phyloP scores from a whole-genome alignment of 64 coral and sea anemone genomes.

The Montipora foliosa region DNA sequence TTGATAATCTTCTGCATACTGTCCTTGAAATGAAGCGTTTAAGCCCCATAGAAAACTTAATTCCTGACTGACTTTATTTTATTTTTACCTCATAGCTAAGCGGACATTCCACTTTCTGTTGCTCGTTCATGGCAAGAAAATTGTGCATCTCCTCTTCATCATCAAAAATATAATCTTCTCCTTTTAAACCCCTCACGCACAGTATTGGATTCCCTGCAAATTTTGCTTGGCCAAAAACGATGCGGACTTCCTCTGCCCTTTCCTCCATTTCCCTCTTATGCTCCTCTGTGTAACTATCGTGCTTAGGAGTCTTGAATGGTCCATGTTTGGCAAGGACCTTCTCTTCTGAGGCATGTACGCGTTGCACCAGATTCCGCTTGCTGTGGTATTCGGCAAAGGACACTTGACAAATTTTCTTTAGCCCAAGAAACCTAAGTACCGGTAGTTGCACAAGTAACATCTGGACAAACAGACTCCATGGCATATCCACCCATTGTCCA shows the following conservation, averaged over 20 bases:
- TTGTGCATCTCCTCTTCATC: constrained; percentile 5
- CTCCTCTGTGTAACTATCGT: not conserved
- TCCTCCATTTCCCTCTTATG: constrained; percentile 30
- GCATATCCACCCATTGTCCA: constrained; percentile 61
- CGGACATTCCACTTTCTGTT: constrained; percentile 25
- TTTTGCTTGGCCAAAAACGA: not conserved
- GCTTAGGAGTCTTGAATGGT: not conserved
- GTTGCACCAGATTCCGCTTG: not conserved
- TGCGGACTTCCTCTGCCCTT: constrained; percentile 1
- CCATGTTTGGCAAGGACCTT: not conserved
- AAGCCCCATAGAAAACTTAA: constrained; percentile 19
- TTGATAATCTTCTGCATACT: constrained; percentile 46
- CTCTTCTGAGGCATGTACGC: constrained; percentile 7
- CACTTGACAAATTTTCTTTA: not conserved
- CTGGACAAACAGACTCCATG: constrained; percentile 23
- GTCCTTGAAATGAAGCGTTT: constrained; percentile 9
- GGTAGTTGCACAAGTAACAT: constrained; percentile 34
- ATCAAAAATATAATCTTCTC: not conserved
- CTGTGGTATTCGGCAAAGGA: constrained; percentile 46
- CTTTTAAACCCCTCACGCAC: not conserved
- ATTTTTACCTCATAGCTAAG: not conserved
- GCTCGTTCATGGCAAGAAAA: constrained; percentile 16
- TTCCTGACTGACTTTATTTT: constrained; percentile 9
- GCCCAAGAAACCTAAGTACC: not conserved
- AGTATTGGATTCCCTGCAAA: constrained; percentile 22